Percentiles rank a stretch among this genome's conserved stretches.
These are phyloP conservation scores for Coranthus polyacanthus DNA, from an alignment of 2,797 vertebrate species.

Conservation along the genomic window DNA sequence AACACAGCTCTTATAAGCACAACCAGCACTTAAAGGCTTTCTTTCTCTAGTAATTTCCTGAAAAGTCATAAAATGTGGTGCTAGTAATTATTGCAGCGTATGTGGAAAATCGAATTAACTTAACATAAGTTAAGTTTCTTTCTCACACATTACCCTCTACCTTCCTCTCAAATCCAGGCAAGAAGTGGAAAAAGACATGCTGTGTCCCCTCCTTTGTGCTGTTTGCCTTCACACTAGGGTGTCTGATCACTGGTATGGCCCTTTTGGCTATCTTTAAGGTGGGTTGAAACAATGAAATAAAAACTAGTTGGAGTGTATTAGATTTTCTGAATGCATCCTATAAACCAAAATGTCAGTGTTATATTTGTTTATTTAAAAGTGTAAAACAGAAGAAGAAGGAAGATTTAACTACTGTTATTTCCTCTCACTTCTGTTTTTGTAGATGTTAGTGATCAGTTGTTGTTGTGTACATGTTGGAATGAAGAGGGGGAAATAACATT, in stretches of 20 bases:
- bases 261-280: slow-evolving; percentile 93
- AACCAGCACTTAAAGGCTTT: too few species aligned
- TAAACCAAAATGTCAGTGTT: not conserved
- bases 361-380: not conserved
- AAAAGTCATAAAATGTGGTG: too few species aligned
- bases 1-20: too few species aligned
- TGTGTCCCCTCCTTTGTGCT: slow-evolving; percentile 97
- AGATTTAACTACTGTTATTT: too few species aligned
- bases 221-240: slow-evolving; percentile 91
- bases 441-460: too few species aligned
- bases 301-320: not conserved
- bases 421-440: too few species aligned
- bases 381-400: not conserved
- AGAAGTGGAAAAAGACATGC: slow-evolving; percentile 99
- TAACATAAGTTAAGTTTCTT: too few species aligned
- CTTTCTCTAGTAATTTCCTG: too few species aligned
- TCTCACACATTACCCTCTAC: slow-evolving; percentile 1
- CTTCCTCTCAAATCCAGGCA: slow-evolving; percentile 83
- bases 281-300: slow-evolving; percentile 1
- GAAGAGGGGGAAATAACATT: too few species aligned
- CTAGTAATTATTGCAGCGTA: not conserved
- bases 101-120: too few species aligned
- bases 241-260: slow-evolving; percentile 90
- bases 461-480: too few species aligned
- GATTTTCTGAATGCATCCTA: not conserved